Evolutionary conservation across 2,888 invertebrate genomes (phyloP), one percentile per base, ranked within the genome.

Genomic region (Balanococcus diminutus): DNA sequence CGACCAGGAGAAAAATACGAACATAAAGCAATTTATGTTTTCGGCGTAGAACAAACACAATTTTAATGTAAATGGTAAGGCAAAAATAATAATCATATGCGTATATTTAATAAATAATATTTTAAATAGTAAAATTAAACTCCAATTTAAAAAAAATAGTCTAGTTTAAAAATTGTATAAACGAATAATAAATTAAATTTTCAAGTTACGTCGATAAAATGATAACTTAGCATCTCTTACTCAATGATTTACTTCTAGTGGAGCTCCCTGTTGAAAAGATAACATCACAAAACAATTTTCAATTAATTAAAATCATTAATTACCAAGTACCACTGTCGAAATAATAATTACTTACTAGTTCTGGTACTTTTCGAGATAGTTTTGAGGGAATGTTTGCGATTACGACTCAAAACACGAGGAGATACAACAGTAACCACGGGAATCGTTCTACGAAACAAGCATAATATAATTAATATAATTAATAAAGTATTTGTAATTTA

Each of bases 21-120:
- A 31, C 96, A 96, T 88, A 92, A 91, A 87, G 94, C 95, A 67
- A 92, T 93, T 87, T 96, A 94, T 89, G 95, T 93, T 90, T 96
- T 94, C 89, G 94, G 94, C 88, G 90, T 86, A 11, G 67, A 67
- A 28, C 16, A 28, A 6, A 28, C 28, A 2, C 16, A 28, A 67
- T 16, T 56, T 22, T 56, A 56, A 56, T 56, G 3, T 6, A 6
- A n/a, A 11, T n/a, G n/a, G n/a, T n/a, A n/a, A n/a, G n/a, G n/a
- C n/a, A n/a, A n/a, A n/a, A n/a, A n/a, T n/a, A n/a, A 42, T 42
- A 14, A 42, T 42, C 42, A 14, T 42, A 42, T 16, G 42, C 42
- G 42, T 42, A 14, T 42, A 42, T 42, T 42, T 42, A 31, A 31
- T 28, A 16, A 72, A 31, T n/a, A n/a, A n/a, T 16, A 31, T 22